These are phyloP conservation scores for Cataglyphis altisquamis DNA, from an alignment of 2,888 invertebrate species.

Conservation along the genomic window DNA sequence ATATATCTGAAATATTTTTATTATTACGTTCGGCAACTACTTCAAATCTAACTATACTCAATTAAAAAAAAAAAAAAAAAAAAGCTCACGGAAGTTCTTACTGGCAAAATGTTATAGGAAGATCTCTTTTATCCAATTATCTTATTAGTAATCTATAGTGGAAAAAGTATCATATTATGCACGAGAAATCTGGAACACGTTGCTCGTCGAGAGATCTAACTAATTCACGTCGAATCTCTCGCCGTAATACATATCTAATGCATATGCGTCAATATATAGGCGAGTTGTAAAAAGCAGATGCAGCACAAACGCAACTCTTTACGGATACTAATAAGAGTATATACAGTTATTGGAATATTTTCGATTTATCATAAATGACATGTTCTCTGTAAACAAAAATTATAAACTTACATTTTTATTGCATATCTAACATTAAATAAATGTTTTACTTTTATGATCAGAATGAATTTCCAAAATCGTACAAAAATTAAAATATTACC, in stretches of 20 bases:
- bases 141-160: conserved; percentile 50
- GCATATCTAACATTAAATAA: conserved; percentile 40
- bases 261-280: conserved; percentile 53
- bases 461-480: background rate
- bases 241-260: conserved; percentile 33
- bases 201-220: conserved; percentile 51
- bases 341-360: conserved; percentile 71
- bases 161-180: conserved; percentile 64
- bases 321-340: conserved; percentile 68
- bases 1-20: conserved; percentile 31
- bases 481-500: background rate
- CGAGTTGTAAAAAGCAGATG: conserved; percentile 68
- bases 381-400: conserved; percentile 64
- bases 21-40: conserved; percentile 39
- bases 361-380: conserved; percentile 61
- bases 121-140: conserved; percentile 53
- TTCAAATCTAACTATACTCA: conserved; percentile 26
- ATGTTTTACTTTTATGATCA: background rate
- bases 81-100: conserved; percentile 41
- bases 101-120: conserved; percentile 46
- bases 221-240: conserved; percentile 25
- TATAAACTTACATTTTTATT: conserved; percentile 33
- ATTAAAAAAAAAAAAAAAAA: conserved; percentile 19
- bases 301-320: conserved; percentile 62
- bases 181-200: conserved; percentile 67